Evolutionary conservation across 2,113 vertebrate genomes (phyloP), one percentile per base, ranked within the genome.

Genomic region (Chaetura pelagica): DNA sequence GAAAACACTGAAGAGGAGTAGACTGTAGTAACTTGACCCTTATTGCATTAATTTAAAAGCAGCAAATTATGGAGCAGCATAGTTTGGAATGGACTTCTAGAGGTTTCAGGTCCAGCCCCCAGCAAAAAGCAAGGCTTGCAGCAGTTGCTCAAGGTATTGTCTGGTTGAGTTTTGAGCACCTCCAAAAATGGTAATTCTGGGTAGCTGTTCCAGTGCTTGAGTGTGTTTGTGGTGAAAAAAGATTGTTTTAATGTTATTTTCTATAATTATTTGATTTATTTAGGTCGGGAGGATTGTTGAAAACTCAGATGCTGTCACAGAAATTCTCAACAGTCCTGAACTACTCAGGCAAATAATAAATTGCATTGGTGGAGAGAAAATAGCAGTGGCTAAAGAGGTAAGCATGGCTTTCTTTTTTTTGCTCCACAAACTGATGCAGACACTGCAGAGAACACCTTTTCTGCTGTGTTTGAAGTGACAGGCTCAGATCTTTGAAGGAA

Each of bases 361-460:
- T 48, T 99, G 98, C 96, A 98, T 99, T 23, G 97, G 97, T 55
- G 98, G 94, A 20, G 99, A 99, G 86, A 99, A 98, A 86, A 98
- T 99, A n/a, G 97, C 98, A 22, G 98, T 99, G 92, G 99, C 99
- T 23, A 99, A 99, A 97, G 98, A 99, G 98, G 99, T 99, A 80
- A 98, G 97, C 9, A 2, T 46, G 74, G 29, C 48, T 64, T 44
- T 24, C 1, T 7, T 7, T 30, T 19, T 17, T 3, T 76, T 42
- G 7, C 35, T 42, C 68, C 63, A 6, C 35, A 38, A 42, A 44
- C 7, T 21, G 51, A 10, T 32, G 32, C 4, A 32, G 55, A 8
- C 3, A 1, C 4, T 34, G 32, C 18, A n/a, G 15, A 38, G 7
- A 18, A 10, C 13, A 17, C 26, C 5, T 40, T 42, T 61, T 48